phyloP scores from a whole-genome alignment of 2,888 invertebrate species.

The Sminthurinus aureus region DNA sequence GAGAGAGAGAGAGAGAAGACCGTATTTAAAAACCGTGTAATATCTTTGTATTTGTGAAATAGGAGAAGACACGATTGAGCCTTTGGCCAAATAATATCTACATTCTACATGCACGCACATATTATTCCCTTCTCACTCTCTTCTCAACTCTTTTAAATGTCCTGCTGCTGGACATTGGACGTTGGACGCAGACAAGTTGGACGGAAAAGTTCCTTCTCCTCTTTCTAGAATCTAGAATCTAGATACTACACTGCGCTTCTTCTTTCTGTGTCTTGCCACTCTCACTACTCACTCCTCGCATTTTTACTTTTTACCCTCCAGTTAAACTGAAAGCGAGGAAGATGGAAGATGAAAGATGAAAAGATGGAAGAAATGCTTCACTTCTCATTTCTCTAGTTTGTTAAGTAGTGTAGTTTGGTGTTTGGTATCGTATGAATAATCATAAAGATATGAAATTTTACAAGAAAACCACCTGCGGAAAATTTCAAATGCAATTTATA shows the following conservation, averaged over 20 bases:
- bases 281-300: too few species aligned
- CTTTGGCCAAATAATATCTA: neutral
- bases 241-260: too few species aligned
- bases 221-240: too few species aligned
- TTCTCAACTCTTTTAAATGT: too few species aligned
- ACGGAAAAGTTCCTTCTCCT: too few species aligned
- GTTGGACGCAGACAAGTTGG: too few species aligned
- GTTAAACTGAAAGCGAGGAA: neutral
- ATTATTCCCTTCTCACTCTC: neutral
- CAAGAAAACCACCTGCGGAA: too few species aligned
- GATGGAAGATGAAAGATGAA: neutral
- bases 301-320: neutral
- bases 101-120: neutral
- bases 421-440: neutral
- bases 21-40: neutral
- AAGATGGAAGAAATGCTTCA: neutral
- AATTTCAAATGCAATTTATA: too few species aligned
- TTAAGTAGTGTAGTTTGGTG: too few species aligned
- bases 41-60: neutral
- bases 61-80: constrained; percentile 6
- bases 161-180: too few species aligned
- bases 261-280: too few species aligned
- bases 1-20: constrained; percentile 5
- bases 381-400: neutral
- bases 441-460: neutral